Base-by-base conservation (phyloP, 2,113 vertebrate genomes). In the Tetraodon nigroviridis region DNA sequence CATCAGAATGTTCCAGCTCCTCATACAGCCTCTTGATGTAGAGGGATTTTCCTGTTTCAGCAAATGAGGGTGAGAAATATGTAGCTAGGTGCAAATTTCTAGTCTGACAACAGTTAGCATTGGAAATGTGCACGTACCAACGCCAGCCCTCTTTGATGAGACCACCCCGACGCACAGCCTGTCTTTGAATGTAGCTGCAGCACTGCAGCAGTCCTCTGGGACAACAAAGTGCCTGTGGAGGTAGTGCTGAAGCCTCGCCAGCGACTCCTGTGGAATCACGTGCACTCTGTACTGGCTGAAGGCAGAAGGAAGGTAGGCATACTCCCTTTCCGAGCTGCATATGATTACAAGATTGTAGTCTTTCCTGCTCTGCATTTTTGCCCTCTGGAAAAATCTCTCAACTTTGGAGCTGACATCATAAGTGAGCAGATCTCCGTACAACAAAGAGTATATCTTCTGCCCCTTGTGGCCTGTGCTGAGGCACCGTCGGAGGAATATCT, bases 261-360 rank as follows among this genome's bases (percentile, higher is more conserved):
- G 42, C 0, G 87, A 51, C 8, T 87, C 86, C 69, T 92, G 92
- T 2, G 94, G 94, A 18, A 92, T 85, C 84, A 94, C 75, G 55
- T 90, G 93, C 69, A 94, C 86, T 54, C 91, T 92, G 86, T 89
- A 89, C 58, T 91, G 92, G 87, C 95, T 96, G 85, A 99, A 95
- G 69, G 87, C 92, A 4, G 94, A 94, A 1, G 95, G 96, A 50
- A 98, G 82, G 79, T 95, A 93, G 59, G 92, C 81, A 80, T 95
- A 91, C 60, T 98, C 97, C 69, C 89, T 86, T 63, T 94, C 92
- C 0, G 86, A 82, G 81, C 91, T 92, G 51, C 96, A 99, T 60
- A 98, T 76, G 15, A 99, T 64, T 52, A 97, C 78, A 1, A 99
- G 87, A 32, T 58, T 85, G 69, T 94, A 99, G 73, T 90, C 67